Evolutionary conservation across 2,113 vertebrate species (phyloP).

Genomic region (Hassar affinis): DNA sequence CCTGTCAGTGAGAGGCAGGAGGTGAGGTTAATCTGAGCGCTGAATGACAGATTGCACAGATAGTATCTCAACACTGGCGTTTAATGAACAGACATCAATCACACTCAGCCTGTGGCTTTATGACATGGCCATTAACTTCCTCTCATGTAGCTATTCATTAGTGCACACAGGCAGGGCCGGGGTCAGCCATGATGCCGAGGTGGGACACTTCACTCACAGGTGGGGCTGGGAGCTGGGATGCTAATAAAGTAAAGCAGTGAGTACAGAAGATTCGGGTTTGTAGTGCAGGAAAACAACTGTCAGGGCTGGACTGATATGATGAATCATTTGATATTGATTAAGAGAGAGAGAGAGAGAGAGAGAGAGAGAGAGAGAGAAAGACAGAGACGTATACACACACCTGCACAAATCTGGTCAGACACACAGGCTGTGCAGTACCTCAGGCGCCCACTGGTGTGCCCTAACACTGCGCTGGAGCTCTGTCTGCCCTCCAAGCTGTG

Average conservation of each 20-base stretch:
- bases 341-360: not conserved
- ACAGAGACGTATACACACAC: constrained; percentile 3
- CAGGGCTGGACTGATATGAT: not conserved
- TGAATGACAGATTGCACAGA: constrained; percentile 43
- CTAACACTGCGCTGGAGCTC: constrained; percentile 27
- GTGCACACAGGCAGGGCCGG: not conserved
- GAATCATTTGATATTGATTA: not conserved
- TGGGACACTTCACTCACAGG: constrained; percentile 23
- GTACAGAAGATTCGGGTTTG: not conserved
- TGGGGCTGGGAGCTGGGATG: constrained; percentile 10
- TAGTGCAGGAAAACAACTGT: not conserved
- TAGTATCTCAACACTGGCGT: constrained; percentile 40
- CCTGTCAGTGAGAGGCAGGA: not conserved
- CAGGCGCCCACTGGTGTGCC: constrained; percentile 2
- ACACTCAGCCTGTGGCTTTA: constrained; percentile 42
- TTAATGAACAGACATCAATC: constrained; percentile 54
- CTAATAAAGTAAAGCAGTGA: not conserved
- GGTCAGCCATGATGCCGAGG: constrained; percentile 9
- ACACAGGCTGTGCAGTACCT: constrained; percentile 26
- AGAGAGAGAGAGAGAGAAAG: not conserved
- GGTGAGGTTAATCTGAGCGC: constrained; percentile 35
- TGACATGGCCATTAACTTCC: constrained; percentile 46
- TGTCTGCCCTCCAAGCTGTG: constrained; percentile 2
- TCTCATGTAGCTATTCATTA: constrained; percentile 37
- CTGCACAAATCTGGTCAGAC: not conserved